Evolutionary conservation across 2,113 vertebrate genomes (phyloP).

Genomic region (Ornithorhynchus anatinus): DNA sequence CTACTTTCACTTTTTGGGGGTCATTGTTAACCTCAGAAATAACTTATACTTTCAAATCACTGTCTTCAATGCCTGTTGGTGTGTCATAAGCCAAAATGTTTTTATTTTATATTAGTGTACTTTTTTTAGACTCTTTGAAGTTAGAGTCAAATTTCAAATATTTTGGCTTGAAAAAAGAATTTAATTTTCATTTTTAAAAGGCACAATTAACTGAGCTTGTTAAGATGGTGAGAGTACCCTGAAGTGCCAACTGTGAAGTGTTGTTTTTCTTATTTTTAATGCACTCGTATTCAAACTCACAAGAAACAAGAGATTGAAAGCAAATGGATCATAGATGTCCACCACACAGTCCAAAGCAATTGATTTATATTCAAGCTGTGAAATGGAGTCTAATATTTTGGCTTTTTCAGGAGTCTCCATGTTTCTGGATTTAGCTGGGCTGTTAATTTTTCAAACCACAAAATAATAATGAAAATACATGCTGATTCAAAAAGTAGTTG

Average conservation of each 20-base stretch:
- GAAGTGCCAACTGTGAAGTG: slow-evolving; percentile 5
- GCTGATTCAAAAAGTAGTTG: too few species aligned
- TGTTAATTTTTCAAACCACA: slow-evolving; percentile 1
- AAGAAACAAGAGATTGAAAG: neutral
- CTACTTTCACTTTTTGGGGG: neutral
- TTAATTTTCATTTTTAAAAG: slow-evolving; percentile 34
- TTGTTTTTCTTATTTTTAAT: neutral
- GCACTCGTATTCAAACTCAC: neutral
- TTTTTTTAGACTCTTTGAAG: slow-evolving; percentile 36
- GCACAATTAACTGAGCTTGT: slow-evolving; percentile 15
- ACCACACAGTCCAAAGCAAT: neutral
- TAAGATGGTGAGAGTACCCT: slow-evolving; percentile 28
- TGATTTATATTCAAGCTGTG: neutral
- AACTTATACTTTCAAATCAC: slow-evolving; percentile 3
- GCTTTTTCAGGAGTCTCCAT: neutral
- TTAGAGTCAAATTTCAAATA: slow-evolving; percentile 26
- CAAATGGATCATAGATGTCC: neutral
- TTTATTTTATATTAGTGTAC: neutral
- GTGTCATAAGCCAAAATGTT: slow-evolving; percentile 15
- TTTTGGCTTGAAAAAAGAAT: slow-evolving; percentile 29
- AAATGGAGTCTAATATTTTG: neutral
- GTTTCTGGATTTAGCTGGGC: neutral
- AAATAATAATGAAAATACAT: too few species aligned
- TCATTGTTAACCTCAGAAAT: neutral
- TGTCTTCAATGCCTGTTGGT: slow-evolving; percentile 6